Conservation (phyloP, 2,888 invertebrate species). For the Pteria penguin region DNA sequence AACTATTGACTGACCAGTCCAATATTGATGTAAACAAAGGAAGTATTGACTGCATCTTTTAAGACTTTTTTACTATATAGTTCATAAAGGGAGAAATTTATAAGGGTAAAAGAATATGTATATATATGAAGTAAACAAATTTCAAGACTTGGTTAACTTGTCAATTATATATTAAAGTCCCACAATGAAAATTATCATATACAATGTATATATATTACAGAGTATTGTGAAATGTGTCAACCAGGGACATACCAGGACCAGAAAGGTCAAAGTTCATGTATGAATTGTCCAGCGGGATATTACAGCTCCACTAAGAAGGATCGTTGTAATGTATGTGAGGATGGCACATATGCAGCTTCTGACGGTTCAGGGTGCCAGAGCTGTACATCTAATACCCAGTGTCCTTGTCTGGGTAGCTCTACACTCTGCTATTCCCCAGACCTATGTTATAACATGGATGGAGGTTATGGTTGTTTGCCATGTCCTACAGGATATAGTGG, state of each 20-base stretch:
- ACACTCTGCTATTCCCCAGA: conserved; percentile 54
- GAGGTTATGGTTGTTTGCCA: conserved; percentile 54
- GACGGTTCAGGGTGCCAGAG: conserved; percentile 54
- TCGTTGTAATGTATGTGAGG: conserved; percentile 62
- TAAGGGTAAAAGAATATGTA: too few relatives aligned
- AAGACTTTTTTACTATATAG: too few relatives aligned
- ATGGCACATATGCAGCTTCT: conserved; percentile 55
- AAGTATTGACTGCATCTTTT: too few relatives aligned
- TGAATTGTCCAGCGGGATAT: conserved; percentile 61
- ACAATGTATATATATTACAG: conserved; percentile 41
- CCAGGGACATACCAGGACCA: conserved; percentile 66
- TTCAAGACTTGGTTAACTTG: too few relatives aligned
- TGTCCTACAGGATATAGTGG: conserved; percentile 68
- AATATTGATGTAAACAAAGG: too few relatives aligned
- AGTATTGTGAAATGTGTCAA: conserved; percentile 63
- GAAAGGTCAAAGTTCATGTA: conserved; percentile 57
- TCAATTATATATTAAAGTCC: too few relatives aligned
- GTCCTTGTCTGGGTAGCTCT: conserved; percentile 60
- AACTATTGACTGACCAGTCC: too few relatives aligned
- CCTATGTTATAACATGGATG: conserved; percentile 60
- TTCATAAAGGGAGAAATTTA: too few relatives aligned
- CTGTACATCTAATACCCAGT: conserved; percentile 56
- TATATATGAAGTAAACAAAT: too few relatives aligned
- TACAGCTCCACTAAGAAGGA: conserved; percentile 61
- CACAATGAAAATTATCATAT: too few relatives aligned